phyloP scores from a whole-genome alignment of 2,113 vertebrate genomes.

The Oreotrochilus melanogaster region DNA sequence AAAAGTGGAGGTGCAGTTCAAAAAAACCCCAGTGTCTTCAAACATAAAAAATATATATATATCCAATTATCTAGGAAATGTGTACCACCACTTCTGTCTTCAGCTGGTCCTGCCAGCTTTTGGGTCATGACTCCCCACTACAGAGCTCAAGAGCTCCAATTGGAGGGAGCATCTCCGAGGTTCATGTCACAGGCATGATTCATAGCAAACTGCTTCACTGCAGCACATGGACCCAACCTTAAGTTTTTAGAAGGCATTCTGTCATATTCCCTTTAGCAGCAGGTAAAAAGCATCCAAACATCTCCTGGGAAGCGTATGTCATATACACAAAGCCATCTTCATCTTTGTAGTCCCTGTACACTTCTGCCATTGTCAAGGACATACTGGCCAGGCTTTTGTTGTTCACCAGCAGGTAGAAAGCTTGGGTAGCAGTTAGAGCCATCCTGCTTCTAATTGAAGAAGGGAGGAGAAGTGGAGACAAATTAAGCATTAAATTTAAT shows the following conservation, averaged over 20 bases:
- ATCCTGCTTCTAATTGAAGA: conserved; percentile 82
- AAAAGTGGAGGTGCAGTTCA: conserved; percentile 3
- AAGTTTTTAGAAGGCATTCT: conserved; percentile 20
- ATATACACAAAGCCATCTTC: conserved; percentile 94
- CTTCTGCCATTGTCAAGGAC: conserved; percentile 90
- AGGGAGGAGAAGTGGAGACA: not conserved
- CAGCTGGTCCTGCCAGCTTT: conserved; percentile 64
- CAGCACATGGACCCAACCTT: not conserved
- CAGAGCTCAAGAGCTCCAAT: conserved; percentile 13
- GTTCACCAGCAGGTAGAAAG: conserved; percentile 91
- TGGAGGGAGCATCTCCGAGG: conserved; percentile 23
- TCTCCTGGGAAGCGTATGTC: conserved; percentile 94
- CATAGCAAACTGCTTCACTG: not conserved
- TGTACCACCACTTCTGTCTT: conserved; percentile 16
- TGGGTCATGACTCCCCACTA: conserved; percentile 35
- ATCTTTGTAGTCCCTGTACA: conserved; percentile 89
- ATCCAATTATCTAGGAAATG: conserved; percentile 14
- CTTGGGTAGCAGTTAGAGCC: conserved; percentile 87
- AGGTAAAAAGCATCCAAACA: conserved; percentile 80
- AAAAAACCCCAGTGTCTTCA: conserved; percentile 26
- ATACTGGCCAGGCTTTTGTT: conserved; percentile 86
- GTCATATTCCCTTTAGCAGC: not conserved
- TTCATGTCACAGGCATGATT: not conserved
- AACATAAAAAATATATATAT: conserved; percentile 69
- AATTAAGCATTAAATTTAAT: not conserved